phyloP scores from a whole-genome alignment of 1,140 invertebrate genomes.

The Nymphalis io region DNA sequence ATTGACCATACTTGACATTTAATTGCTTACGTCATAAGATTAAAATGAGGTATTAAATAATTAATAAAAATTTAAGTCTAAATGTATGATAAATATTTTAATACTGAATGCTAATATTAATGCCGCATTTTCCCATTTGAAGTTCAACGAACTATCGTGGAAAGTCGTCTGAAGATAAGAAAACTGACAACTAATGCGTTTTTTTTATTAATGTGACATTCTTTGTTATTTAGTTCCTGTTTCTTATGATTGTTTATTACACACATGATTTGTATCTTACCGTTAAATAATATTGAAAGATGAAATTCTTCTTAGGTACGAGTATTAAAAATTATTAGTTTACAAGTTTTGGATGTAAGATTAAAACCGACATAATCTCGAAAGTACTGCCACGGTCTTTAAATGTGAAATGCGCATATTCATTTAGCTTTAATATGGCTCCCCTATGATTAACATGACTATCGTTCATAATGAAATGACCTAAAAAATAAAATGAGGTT shows the following conservation, averaged over 20 bases:
- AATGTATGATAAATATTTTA: neutral
- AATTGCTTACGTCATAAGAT: neutral
- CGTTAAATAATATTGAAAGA: no score
- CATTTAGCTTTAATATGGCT: no score
- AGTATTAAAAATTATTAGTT: no score
- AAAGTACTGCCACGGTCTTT: no score
- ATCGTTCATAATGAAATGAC: no score
- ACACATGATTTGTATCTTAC: neutral
- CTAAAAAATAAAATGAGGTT: no score
- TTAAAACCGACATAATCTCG: no score
- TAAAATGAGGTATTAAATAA: neutral
- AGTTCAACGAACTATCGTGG: conserved; percentile 54
- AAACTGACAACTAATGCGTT: conserved; percentile 36
- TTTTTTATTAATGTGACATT: conserved; percentile 26
- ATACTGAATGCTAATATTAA: conserved; percentile 23
- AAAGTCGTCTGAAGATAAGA: conserved; percentile 58
- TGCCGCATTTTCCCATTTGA: conserved; percentile 53
- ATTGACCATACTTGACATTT: no score
- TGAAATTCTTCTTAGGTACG: no score
- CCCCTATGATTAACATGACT: no score
- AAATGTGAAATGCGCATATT: no score
- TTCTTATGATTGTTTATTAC: neutral
- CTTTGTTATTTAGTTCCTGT: conserved; percentile 30
- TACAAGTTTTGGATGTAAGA: no score
- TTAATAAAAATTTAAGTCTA: neutral